Base-by-base conservation (phyloP, 2,113 vertebrate species). In the Sitta europaea region DNA sequence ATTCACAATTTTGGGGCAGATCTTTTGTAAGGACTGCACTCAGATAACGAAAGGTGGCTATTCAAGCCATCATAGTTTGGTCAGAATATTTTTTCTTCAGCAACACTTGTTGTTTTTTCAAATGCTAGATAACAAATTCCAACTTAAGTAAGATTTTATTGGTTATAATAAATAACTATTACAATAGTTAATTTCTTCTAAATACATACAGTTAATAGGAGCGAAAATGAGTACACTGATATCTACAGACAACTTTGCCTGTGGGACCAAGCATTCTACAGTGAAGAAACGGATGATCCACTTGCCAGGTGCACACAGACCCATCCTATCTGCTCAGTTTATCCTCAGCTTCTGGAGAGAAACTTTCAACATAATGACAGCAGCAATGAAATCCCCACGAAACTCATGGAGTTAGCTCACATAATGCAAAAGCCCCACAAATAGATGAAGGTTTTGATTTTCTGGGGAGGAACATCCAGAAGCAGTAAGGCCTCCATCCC, bases 221-320 rank as follows among this genome's bases (percentile, higher is more conserved):
- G 10, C n/a, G 51, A 62, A 81, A 78, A 74, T 45, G 2, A 75
- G 9, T 48, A 61, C 2, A 10, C 2, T 45, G 35, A 22, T n/a
- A 67, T 14, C 18, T 42, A 20, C 23, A 59, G 27, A 47, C 15
- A 65, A 22, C 6, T 81, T 81, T 74, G 10, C 40, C n/a, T 47
- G 29, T 5, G 11, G 29, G 25, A 51, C 13, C 0, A 0, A 76
- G 38, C 2, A 75, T 72, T 71, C 35, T 54, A 3, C 9, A 36
- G 48, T 19, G 40, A 87, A 42, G 23, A 65, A 86, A 74, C 17
- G 7, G 23, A 31, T 2, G 3, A 51, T 11, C 3, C 10, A 14
- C 12, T 68, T 85, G 25, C 12, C 42, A 38, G 8, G 16, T 6
- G 5, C 18, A 15, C 17, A 45, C 9, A 27, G 11, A 57, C 9